These are phyloP conservation scores for Trissonchulus sp. DNA, from an alignment of 2,888 invertebrate species.

Conservation along the genomic window DNA sequence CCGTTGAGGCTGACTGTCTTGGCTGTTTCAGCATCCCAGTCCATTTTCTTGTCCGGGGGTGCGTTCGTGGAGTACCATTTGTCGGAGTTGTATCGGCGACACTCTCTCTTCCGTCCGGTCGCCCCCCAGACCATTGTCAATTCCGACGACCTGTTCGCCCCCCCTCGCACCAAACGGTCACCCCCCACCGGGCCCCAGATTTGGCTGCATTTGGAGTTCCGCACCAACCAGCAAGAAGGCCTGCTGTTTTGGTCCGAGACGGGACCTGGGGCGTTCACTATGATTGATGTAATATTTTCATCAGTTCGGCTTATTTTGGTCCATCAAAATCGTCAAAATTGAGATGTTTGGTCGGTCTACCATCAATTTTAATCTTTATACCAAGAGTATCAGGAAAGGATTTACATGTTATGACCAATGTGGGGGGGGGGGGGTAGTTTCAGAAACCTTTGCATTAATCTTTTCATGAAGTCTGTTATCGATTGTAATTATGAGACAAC, in stretches of 20 bases:
- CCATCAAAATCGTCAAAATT: too few species aligned
- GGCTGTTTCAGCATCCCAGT: constrained; percentile 64
- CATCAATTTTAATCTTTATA: too few species aligned
- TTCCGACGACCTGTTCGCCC: constrained; percentile 22
- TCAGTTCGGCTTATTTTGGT: too few species aligned
- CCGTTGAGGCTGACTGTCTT: too few species aligned
- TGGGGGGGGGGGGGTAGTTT: too few species aligned
- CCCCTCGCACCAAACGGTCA: background rate
- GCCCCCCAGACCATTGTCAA: constrained; percentile 16
- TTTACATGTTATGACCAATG: too few species aligned
- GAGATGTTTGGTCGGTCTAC: too few species aligned
- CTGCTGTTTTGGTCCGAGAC: constrained; percentile 78
- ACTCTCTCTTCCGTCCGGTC: constrained; percentile 64
- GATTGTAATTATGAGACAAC: too few species aligned
- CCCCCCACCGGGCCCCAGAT: background rate
- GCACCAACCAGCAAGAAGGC: constrained; percentile 71
- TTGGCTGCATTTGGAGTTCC: constrained; percentile 62
- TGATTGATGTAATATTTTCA: constrained; percentile 65
- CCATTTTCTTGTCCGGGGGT: constrained; percentile 70
- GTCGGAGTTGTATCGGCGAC: constrained; percentile 75
- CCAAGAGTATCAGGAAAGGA: too few species aligned
- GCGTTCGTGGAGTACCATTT: constrained; percentile 68
- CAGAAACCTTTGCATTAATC: too few species aligned
- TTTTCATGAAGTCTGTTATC: too few species aligned
- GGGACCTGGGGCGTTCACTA: constrained; percentile 71